phyloP scores from a whole-genome alignment of 1,140 invertebrate genomes.

The Cryptotermes secundus region DNA sequence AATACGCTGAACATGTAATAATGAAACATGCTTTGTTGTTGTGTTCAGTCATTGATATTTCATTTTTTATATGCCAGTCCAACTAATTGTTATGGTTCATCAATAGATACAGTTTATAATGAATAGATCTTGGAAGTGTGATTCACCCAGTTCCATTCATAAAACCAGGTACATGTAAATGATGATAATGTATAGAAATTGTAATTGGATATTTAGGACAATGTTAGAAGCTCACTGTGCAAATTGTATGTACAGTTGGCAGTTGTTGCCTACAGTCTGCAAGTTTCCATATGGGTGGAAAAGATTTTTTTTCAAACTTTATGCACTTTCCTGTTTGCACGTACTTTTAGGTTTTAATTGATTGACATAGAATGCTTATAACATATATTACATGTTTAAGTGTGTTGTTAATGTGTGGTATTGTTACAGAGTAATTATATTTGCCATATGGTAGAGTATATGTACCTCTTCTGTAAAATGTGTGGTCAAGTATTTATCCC shows the following conservation, averaged over 20 bases:
- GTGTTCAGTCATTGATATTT: background rate
- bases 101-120: background rate
- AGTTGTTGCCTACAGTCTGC: background rate
- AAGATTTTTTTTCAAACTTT: background rate
- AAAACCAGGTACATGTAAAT: background rate
- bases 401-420: constrained; percentile 8
- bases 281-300: background rate
- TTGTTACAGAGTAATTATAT: constrained; percentile 19
- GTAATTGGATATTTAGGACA: background rate
- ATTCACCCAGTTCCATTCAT: background rate
- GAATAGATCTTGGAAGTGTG: background rate
- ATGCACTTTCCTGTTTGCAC: constrained; percentile 2
- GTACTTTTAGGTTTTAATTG: constrained; percentile 5
- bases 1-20: background rate
- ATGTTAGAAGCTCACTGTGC: background rate
- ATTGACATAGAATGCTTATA: constrained; percentile 12
- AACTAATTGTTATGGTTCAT: background rate
- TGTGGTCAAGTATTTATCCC: constrained; percentile 10
- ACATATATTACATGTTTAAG: background rate
- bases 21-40: background rate
- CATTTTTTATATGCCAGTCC: background rate
- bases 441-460: constrained; percentile 12
- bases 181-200: background rate
- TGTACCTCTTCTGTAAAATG: background rate
- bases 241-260: background rate